Base-by-base conservation (phyloP, 2,113 vertebrate genomes). In the Barnardius zonarius region DNA sequence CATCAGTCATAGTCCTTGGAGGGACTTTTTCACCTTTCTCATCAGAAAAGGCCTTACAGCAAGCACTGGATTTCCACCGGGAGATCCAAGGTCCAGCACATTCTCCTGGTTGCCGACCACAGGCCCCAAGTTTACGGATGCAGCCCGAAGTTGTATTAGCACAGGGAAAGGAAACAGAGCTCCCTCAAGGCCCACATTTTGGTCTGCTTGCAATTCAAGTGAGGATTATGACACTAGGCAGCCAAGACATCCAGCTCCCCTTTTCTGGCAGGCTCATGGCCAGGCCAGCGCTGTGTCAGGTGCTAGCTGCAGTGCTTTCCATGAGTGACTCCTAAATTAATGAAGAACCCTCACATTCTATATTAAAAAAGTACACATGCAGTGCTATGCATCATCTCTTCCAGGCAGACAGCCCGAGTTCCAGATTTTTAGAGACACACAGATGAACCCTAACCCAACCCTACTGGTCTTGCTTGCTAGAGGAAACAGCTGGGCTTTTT, bases 231-330 rank as follows among this genome's bases (percentile, higher is more conserved):
- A 35, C 24, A 75, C 7, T 2, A 39, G 22, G 28, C 15, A 68
- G 39, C 22, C 1, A 9, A 57, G 41, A 35, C 11, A 16, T 59
- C 30, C 59, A 73, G 33, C 15, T 73, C 46, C 28, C 25, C 2
- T 11, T 46, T 64, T 51, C 2, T 31, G 39, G 37, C 31, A 75
- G 35, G 33, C 27, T 37, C 30, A 12, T 0, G 0, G 11, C 9
- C 1, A 0, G 17, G 63, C 16, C 27, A 79, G 6, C 7, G 2
- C 7, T 44, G 51, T 14, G 11, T 22, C 64, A 43, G 31, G 15
- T 51, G 25, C 13, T 66, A 35, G 64, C 12, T 46, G 7, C 1
- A 3, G 28, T 11, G 2, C 12, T 83, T 91, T 28, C 48, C 14
- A 1, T 25, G 46, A 74, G 15, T 0, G 5, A 68, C 28, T 76